phyloP scores from a whole-genome alignment of 2,797 vertebrate genomes.

The Poecilia gillii region DNA sequence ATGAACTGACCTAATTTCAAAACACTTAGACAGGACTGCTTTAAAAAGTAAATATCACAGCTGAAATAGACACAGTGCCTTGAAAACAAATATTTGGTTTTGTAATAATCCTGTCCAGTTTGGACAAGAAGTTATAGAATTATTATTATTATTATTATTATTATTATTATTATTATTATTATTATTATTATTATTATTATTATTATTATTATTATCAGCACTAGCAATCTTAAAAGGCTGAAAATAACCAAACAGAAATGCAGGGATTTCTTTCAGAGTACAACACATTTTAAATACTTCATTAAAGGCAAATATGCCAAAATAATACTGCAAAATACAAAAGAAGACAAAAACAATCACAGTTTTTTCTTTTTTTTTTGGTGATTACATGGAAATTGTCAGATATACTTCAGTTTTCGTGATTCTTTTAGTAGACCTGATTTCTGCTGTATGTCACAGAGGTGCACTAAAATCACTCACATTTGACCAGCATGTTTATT shows the following conservation, averaged over 20 bases:
- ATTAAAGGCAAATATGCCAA: not conserved
- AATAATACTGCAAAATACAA: not conserved
- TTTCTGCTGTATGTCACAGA: constrained; percentile 60
- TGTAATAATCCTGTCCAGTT: not conserved
- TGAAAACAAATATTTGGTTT: not conserved
- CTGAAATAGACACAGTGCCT: not conserved
- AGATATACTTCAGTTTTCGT: not conserved
- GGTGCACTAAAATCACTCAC: constrained; percentile 62
- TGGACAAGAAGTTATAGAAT: not conserved
- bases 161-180: too few relatives aligned
- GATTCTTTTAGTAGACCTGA: constrained; percentile 28
- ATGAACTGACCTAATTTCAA: not conserved
- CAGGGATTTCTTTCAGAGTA: not conserved
- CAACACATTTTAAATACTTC: not conserved
- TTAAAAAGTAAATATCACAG: not conserved
- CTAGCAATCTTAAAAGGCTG: not conserved
- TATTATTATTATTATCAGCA: not conserved
- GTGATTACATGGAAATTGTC: not conserved
- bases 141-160: too few relatives aligned
- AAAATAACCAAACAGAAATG: not conserved
- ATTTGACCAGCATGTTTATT: constrained; percentile 32
- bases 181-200: too few relatives aligned
- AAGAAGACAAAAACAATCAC: too few relatives aligned
- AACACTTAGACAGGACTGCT: not conserved
- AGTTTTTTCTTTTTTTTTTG: not conserved